These are phyloP conservation scores for Molossus alvarezi DNA, from an alignment of 2,797 vertebrate genomes.

Conservation along the genomic window DNA sequence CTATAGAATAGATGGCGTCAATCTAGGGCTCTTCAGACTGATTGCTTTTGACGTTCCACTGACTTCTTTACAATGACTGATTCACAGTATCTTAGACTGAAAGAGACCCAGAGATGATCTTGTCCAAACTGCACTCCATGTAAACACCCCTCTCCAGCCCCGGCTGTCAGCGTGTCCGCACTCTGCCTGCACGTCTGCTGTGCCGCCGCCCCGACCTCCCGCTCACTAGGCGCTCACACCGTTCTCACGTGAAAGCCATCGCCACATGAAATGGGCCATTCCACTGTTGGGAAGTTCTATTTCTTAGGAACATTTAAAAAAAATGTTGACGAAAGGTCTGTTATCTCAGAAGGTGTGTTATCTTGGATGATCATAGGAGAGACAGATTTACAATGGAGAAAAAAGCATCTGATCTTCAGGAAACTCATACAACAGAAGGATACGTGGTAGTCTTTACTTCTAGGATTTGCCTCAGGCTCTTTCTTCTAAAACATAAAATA, in stretches of 20 bases:
- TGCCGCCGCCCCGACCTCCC: rapidly evolving
- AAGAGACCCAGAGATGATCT: background rate
- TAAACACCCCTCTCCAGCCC: background rate
- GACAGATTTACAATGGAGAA: background rate
- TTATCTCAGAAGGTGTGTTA: background rate
- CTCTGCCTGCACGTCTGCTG: background rate
- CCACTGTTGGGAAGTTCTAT: background rate
- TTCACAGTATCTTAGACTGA: background rate
- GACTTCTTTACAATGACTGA: background rate
- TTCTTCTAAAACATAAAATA: constrained; percentile 23
- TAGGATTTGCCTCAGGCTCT: background rate
- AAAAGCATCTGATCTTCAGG: background rate
- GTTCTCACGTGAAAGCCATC: background rate
- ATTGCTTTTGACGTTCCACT: background rate
- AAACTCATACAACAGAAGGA: background rate
- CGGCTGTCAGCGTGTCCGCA: background rate
- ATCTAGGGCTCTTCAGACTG: background rate
- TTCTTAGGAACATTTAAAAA: background rate
- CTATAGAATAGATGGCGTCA: background rate
- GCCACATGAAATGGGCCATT: background rate
- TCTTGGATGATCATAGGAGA: background rate
- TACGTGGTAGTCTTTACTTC: background rate
- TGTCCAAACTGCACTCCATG: background rate
- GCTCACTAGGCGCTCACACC: rapidly evolving
- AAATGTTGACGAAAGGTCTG: background rate